Conservation (phyloP, 2,888 invertebrate genomes). For the Sesia apiformis region DNA sequence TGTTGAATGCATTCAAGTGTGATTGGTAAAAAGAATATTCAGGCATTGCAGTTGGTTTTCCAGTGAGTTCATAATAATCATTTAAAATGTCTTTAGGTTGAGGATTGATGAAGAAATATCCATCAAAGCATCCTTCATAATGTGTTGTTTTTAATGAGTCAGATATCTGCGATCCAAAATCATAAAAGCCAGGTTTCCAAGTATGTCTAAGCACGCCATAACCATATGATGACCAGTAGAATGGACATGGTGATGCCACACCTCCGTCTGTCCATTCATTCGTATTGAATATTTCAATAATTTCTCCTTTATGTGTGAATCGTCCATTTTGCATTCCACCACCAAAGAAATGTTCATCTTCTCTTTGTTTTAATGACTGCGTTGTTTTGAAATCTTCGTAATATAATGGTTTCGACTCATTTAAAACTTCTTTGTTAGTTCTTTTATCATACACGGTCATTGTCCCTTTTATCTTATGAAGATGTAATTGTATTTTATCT, state of each 20-base stretch:
- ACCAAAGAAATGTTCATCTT: slow-evolving; percentile 53
- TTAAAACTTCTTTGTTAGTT: slow-evolving; percentile 40
- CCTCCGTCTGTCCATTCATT: slow-evolving; percentile 57
- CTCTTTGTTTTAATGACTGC: slow-evolving; percentile 35
- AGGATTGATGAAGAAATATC: slow-evolving; percentile 49
- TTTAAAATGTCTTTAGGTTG: slow-evolving; percentile 39
- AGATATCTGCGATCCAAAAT: slow-evolving; percentile 36
- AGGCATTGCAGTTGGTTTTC: slow-evolving; percentile 52
- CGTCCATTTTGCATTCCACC: slow-evolving; percentile 67
- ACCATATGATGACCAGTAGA: slow-evolving; percentile 59
- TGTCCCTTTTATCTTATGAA: slow-evolving; percentile 42
- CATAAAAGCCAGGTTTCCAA: slow-evolving; percentile 53
- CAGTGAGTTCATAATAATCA: slow-evolving; percentile 61
- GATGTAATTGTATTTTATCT: slow-evolving; percentile 38
- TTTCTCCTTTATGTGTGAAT: slow-evolving; percentile 53
- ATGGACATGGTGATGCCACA: slow-evolving; percentile 58
- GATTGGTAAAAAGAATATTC: slow-evolving; percentile 61
- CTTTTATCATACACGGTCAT: slow-evolving; percentile 41
- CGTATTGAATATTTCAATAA: slow-evolving; percentile 46
- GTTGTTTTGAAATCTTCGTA: slow-evolving; percentile 29
- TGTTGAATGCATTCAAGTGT: slow-evolving; percentile 60
- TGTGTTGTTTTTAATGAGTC: slow-evolving; percentile 32
- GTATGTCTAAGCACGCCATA: slow-evolving; percentile 59
- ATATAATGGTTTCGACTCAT: slow-evolving; percentile 34
- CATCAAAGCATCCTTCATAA: slow-evolving; percentile 40